Conservation (phyloP, 2,888 invertebrate species). For the Xestobium rufovillosum region DNA sequence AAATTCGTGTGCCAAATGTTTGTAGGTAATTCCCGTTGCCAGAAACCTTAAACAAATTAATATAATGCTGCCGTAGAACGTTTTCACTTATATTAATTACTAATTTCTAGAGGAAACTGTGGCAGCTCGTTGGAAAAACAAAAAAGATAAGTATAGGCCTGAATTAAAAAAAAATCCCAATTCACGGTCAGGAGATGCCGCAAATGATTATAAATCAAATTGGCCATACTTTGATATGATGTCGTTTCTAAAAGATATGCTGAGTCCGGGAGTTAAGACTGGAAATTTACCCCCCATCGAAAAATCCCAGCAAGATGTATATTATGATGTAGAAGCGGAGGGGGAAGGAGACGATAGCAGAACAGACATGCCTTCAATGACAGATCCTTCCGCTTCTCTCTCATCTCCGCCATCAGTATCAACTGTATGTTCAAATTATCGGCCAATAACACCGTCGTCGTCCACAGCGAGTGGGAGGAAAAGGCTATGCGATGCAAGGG, state of each 20-base stretch:
- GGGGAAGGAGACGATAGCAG: slow-evolving; percentile 8
- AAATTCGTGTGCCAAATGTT: slow-evolving; percentile 17
- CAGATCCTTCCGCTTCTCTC: slow-evolving; percentile 7
- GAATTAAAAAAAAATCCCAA: slow-evolving; percentile 10
- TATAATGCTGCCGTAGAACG: slow-evolving; percentile 5
- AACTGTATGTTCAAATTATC: no score
- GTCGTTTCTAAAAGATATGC: slow-evolving; percentile 11
- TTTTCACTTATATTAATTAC: no score
- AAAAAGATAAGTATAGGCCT: slow-evolving; percentile 13
- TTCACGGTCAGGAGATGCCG: slow-evolving; percentile 22
- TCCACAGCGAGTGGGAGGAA: slow-evolving; percentile 7
- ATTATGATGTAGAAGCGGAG: slow-evolving; percentile 12
- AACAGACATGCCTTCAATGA: slow-evolving; percentile 9
- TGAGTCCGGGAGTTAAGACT: slow-evolving; percentile 14
- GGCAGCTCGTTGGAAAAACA: slow-evolving; percentile 13
- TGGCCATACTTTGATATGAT: slow-evolving; percentile 12
- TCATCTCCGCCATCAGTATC: slow-evolving; percentile 7
- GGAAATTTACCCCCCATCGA: slow-evolving; percentile 12
- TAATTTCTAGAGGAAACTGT: no score
- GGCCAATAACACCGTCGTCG: no score
- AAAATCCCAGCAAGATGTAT: slow-evolving; percentile 8
- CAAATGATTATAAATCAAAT: slow-evolving; percentile 5
- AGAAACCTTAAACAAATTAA: slow-evolving; percentile 6
- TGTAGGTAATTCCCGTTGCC: slow-evolving; percentile 9
- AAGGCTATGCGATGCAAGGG: slow-evolving; percentile 10